A percentile compares a stretch with the other conserved stretches of the same genome.
Evolutionary conservation across 2,113 vertebrate species (phyloP).

Genomic region (Athene noctua): DNA sequence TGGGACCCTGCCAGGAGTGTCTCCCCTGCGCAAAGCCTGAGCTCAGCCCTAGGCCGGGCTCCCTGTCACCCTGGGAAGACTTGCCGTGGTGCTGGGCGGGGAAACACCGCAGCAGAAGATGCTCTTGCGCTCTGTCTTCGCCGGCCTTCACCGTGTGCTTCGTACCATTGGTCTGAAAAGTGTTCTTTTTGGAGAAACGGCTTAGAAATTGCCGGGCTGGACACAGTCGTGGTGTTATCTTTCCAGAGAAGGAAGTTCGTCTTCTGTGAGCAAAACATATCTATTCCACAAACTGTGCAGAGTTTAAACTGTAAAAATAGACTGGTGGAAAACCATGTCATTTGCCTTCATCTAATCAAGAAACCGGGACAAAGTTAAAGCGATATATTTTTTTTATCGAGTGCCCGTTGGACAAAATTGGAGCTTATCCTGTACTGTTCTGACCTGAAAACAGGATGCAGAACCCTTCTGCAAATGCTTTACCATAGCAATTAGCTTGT

Average conservation of each 20-base stretch:
- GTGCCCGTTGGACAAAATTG: background rate
- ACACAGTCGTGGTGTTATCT: background rate
- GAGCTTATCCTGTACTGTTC: background rate
- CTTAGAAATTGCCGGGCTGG: background rate
- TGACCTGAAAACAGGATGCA: background rate
- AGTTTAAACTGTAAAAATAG: background rate
- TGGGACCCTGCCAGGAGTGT: background rate
- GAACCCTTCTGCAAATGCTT: background rate
- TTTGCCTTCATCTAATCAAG: background rate
- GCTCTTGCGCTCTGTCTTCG: background rate
- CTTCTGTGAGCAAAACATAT: background rate
- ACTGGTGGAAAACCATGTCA: background rate
- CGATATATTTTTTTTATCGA: background rate
- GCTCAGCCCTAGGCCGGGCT: background rate
- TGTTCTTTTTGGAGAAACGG: background rate
- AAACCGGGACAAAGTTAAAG: background rate
- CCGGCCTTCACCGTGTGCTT: background rate
- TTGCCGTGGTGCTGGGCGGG: no score
- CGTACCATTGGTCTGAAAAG: background rate
- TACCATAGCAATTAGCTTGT: background rate
- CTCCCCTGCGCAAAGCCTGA: background rate
- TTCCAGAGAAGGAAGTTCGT: background rate
- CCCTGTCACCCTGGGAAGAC: background rate
- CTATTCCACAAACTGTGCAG: background rate
- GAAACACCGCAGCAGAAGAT: background rate